Evolutionary conservation across 2,113 vertebrate species (phyloP), one percentile per base, ranked within the genome.

Genomic region (Cranoglanis bouderius): DNA sequence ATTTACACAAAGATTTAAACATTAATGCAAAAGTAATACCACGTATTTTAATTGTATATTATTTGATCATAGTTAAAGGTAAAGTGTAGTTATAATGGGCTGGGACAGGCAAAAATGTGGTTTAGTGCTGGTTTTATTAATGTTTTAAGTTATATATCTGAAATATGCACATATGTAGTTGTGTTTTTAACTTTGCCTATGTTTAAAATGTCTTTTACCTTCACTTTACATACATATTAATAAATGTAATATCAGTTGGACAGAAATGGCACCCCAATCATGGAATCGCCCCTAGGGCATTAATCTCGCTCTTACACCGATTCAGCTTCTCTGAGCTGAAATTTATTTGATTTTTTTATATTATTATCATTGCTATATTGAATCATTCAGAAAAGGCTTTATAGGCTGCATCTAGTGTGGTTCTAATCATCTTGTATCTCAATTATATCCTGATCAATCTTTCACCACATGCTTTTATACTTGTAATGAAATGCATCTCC

Each of bases 401-500:
- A 49, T 77, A 80, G 29, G 29, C 18, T 53, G 46, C 49, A 80
- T 80, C 46, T 32, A 53, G 77, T 80, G 6, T 6, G 46, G 46
- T 19, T 80, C 43, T 35, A 81, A 55, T 81, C 49, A 81, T 81
- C 49, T 35, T 3, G 18, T 53, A 81, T 55, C 49, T 53, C 77
- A 80, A 80, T 80, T 53, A 80, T 80, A 8, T 53, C 77, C 46
- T 53, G 46, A 53, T 53, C 55, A 81, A 55, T 55, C 43, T 81
- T 43, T 35, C 19, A 78, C 43, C 46, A 51, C 49, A 81, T 55
- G 78, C 78, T 81, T 81, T 55, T 32, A n/a, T 81, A 55, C 16
- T 43, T 16, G 78, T 81, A 81, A 81, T 81, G 78, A 81, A 81
- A 81, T 55, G 78, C 51, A 81, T 81, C 49, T 81, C 16, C 78